phyloP scores from a whole-genome alignment of 2,113 vertebrate species.

The Gnathonemus longibarbis region DNA sequence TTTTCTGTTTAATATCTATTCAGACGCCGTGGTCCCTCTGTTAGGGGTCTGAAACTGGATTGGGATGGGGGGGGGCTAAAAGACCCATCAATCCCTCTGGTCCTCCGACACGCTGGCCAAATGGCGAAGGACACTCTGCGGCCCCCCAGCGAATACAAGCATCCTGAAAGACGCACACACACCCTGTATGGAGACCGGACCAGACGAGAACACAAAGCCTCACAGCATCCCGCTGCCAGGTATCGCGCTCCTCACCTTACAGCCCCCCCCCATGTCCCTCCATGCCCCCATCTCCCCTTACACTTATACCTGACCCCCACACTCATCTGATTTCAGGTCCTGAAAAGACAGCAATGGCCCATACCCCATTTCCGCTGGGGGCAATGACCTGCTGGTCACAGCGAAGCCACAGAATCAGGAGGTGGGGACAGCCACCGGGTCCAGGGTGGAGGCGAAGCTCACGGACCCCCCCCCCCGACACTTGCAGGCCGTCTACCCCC shows the following conservation, averaged over 20 bases:
- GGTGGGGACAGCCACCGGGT: neutral
- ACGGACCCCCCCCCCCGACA: neutral
- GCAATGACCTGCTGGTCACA: neutral
- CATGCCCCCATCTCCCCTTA: neutral
- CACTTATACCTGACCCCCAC: neutral
- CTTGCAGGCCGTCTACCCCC: no score
- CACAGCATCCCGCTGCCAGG: slow-evolving; percentile 27
- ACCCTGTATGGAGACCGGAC: neutral
- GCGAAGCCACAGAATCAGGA: neutral
- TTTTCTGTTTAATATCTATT: slow-evolving; percentile 13
- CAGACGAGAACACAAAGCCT: neutral
- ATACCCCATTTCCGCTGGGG: neutral
- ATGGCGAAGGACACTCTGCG: neutral
- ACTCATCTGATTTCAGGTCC: slow-evolving; percentile 4
- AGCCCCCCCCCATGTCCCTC: neutral
- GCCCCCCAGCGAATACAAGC: neutral
- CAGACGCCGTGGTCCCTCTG: slow-evolving; percentile 8
- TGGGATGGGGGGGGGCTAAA: neutral
- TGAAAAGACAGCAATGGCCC: neutral
- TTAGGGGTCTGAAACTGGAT: slow-evolving; percentile 20
- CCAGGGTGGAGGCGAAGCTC: neutral
- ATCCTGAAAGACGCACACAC: neutral
- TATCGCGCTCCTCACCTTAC: slow-evolving; percentile 11
- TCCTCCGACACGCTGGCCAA: neutral
- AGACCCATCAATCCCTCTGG: neutral